These are phyloP conservation scores for Todus mexicanus DNA, from an alignment of 2,797 vertebrate species.

Conservation along the genomic window DNA sequence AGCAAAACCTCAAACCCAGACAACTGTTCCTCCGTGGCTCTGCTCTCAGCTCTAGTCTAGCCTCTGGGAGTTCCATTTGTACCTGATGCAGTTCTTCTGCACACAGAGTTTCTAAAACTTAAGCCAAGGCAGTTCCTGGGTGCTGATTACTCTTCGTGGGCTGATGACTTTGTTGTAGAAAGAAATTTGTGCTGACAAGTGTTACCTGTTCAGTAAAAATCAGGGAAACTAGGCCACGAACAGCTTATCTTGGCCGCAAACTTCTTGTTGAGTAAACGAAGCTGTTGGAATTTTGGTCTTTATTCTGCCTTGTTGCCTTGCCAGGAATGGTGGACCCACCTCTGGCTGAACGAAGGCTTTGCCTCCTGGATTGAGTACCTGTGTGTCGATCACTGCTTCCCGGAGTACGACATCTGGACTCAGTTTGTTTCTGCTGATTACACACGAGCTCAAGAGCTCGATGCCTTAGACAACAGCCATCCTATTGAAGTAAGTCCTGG, in stretches of 20 bases:
- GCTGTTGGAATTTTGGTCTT: neutral
- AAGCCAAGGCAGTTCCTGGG: too few species aligned
- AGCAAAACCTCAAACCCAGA: too few species aligned
- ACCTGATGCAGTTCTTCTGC: neutral
- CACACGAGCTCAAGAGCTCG: slow-evolving; percentile 94
- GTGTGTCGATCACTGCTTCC: slow-evolving; percentile 98
- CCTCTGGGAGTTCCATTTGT: neutral
- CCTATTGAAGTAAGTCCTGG: slow-evolving; percentile 88
- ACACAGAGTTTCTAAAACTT: neutral
- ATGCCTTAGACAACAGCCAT: slow-evolving; percentile 98
- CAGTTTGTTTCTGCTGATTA: slow-evolving; percentile 99
- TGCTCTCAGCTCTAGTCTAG: neutral
- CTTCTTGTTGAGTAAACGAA: neutral
- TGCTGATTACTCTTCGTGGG: neutral
- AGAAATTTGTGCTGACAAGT: neutral
- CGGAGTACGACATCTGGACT: slow-evolving; percentile 99
- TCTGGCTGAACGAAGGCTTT: slow-evolving; percentile 98
- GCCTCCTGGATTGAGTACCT: slow-evolving; percentile 99
- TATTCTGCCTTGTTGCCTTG: neutral
- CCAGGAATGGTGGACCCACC: slow-evolving; percentile 99
- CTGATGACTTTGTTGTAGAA: neutral
- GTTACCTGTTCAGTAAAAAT: neutral
- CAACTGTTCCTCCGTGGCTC: neutral
- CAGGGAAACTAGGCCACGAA: too few species aligned
- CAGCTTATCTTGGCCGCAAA: neutral